phyloP scores from a whole-genome alignment of 2,888 invertebrate species.

The Heliconius charithonia region DNA sequence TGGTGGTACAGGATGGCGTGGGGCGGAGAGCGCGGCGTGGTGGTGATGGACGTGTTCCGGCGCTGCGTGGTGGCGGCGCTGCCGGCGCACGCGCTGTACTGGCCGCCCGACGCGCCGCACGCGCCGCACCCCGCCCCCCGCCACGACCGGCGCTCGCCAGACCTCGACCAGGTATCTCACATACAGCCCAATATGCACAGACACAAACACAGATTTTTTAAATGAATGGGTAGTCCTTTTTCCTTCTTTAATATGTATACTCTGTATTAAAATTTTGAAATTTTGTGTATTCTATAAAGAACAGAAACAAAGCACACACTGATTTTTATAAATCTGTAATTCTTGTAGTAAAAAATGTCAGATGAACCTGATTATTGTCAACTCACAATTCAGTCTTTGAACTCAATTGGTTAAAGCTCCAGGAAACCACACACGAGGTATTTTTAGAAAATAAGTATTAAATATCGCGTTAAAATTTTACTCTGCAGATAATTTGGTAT shows the following conservation, averaged over 20 bases:
- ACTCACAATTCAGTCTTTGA: conserved; percentile 7
- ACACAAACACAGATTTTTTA: neutral
- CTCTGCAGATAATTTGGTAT: neutral
- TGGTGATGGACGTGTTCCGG: conserved; percentile 96
- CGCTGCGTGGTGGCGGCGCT: conserved; percentile 94
- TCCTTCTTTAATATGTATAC: no score
- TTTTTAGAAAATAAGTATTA: neutral
- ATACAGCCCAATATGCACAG: neutral
- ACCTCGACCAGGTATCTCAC: conserved; percentile 91
- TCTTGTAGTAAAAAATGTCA: neutral
- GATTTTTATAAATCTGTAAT: neutral
- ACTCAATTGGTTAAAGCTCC: neutral
- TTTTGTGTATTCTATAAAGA: no score
- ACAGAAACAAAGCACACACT: neutral
- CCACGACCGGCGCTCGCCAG: conserved; percentile 91
- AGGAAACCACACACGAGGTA: conserved; percentile 24
- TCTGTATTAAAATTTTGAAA: no score
- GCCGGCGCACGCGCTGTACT: conserved; percentile 95
- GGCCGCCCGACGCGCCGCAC: conserved; percentile 90
- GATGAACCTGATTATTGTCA: neutral
- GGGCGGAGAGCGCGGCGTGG: conserved; percentile 98
- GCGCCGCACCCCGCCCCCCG: conserved; percentile 87
- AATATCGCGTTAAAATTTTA: neutral
- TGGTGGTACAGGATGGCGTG: conserved; percentile 93
- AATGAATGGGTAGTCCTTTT: neutral